phyloP scores from a whole-genome alignment of 2,113 vertebrate genomes.

The Caretta caretta region DNA sequence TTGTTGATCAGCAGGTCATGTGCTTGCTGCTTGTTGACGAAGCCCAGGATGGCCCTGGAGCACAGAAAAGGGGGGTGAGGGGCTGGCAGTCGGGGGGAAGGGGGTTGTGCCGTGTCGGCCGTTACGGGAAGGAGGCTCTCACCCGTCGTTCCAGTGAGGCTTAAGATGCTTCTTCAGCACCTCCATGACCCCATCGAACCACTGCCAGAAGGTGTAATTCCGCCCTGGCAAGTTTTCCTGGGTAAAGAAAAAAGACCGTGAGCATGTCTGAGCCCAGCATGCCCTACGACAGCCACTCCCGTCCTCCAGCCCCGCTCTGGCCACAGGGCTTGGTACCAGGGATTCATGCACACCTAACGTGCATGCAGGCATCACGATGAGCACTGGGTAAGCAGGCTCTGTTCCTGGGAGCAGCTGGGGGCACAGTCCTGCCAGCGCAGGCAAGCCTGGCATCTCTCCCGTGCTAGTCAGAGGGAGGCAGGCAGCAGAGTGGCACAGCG shows the following conservation, averaged over 20 bases:
- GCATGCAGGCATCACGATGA: too few relatives aligned
- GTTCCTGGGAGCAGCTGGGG: neutral
- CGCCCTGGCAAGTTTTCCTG: slow-evolving; percentile 96
- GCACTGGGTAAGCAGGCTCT: neutral
- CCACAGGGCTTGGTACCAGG: neutral
- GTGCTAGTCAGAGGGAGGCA: fast-evolving
- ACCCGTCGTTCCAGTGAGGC: slow-evolving; percentile 98
- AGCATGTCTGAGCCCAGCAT: neutral
- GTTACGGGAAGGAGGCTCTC: slow-evolving; percentile 52
- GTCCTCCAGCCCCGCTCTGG: fast-evolving
- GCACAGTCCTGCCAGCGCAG: neutral
- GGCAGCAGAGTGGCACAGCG: neutral
- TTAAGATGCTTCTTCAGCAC: slow-evolving; percentile 96
- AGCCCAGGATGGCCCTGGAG: slow-evolving; percentile 94
- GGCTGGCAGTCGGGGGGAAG: too few relatives aligned
- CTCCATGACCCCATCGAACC: slow-evolving; percentile 99
- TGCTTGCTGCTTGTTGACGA: slow-evolving; percentile 98
- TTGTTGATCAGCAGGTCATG: slow-evolving; percentile 98
- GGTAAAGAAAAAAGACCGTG: neutral
- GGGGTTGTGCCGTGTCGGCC: neutral
- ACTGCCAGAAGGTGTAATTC: slow-evolving; percentile 99
- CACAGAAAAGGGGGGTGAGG: neutral
- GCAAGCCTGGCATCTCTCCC: neutral
- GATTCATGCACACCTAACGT: too few relatives aligned
- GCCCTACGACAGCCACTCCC: fast-evolving